Evolutionary conservation across 2,888 invertebrate genomes (phyloP).

Genomic region (Epirrhoe tristata): DNA sequence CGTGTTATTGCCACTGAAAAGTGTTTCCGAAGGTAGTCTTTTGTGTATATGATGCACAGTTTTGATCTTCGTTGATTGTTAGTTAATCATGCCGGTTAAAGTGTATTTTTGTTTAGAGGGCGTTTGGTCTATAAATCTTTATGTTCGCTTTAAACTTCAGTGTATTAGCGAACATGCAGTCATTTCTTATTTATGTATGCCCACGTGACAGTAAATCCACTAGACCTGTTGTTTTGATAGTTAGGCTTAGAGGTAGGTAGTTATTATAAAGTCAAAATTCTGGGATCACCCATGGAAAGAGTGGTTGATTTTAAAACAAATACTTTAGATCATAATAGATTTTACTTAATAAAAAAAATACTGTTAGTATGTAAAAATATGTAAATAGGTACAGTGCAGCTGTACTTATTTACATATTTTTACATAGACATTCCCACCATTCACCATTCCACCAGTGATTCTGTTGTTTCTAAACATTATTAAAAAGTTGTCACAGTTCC

Average conservation of each 20-base stretch:
- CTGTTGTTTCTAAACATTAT: not conserved
- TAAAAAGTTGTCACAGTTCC: not conserved
- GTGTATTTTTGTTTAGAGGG: conserved; percentile 9
- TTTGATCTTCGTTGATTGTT: conserved; percentile 11
- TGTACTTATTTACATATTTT: too few relatives aligned
- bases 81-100: conserved; percentile 2
- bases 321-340: too few relatives aligned
- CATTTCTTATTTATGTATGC: conserved; percentile 5
- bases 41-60: conserved; percentile 2
- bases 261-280: not conserved
- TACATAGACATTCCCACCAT: too few relatives aligned
- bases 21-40: conserved; percentile 17
- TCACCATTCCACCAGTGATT: not conserved
- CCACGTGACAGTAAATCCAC: not conserved
- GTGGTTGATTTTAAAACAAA: not conserved
- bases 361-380: too few relatives aligned
- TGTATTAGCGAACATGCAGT: conserved; percentile 1
- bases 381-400: too few relatives aligned
- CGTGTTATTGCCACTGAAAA: conserved; percentile 16
- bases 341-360: too few relatives aligned
- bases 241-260: not conserved
- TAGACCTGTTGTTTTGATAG: not conserved
- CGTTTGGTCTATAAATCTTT: conserved; percentile 13
- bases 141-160: conserved; percentile 7
- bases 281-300: not conserved